phyloP scores from a whole-genome alignment of 1,140 invertebrate genomes.

The Archivesica marissinica region DNA sequence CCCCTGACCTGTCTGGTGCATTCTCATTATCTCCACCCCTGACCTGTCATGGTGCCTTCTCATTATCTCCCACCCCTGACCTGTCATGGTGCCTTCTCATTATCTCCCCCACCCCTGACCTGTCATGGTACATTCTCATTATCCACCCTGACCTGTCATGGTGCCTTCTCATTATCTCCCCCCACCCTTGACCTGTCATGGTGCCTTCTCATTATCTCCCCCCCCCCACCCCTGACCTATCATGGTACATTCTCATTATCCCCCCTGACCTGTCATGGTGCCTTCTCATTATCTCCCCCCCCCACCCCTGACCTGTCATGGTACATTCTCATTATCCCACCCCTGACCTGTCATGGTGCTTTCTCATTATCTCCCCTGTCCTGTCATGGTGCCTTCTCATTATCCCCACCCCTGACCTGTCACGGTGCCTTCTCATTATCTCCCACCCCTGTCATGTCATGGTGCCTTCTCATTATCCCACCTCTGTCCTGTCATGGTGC shows the following conservation, averaged over 20 bases:
- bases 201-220: not conserved
- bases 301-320: not conserved
- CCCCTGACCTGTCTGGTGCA: not conserved
- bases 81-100: not conserved
- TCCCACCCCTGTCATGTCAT: not conserved
- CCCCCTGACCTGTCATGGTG: not conserved
- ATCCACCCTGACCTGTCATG: not conserved
- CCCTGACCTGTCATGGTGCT: not conserved
- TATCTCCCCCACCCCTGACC: not conserved
- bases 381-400: not conserved
- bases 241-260: not conserved
- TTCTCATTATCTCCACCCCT: not conserved
- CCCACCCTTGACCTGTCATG: not conserved
- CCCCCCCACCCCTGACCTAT: not conserved
- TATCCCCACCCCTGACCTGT: not conserved
- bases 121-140: not conserved
- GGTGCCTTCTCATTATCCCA: not conserved
- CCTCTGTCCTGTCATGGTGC: not conserved
- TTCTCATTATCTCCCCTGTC: not conserved
- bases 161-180: not conserved
- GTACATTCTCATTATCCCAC: not conserved
- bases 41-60: not conserved
- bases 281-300: not conserved
- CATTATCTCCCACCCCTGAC: not conserved
- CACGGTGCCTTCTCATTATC: not conserved